These are phyloP conservation scores for Melinaea menophilus DNA, from an alignment of 2,888 invertebrate genomes.

Conservation along the genomic window DNA sequence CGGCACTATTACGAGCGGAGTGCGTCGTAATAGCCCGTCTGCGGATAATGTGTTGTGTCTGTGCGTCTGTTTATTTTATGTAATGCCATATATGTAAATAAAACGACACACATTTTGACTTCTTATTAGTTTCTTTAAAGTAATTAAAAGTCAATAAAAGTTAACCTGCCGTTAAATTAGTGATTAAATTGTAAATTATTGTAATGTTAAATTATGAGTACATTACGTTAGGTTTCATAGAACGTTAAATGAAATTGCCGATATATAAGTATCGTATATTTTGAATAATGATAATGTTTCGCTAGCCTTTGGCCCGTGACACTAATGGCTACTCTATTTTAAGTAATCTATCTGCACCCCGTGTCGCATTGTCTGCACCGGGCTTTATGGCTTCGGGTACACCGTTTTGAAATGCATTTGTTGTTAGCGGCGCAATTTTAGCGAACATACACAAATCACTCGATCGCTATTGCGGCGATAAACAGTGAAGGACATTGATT, in stretches of 20 bases:
- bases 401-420: slow-evolving; percentile 30
- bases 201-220: slow-evolving; percentile 14
- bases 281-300: slow-evolving; percentile 28
- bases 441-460: slow-evolving; percentile 37
- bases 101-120: background rate
- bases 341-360: slow-evolving; percentile 33
- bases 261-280: slow-evolving; percentile 22
- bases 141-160: too few relatives aligned
- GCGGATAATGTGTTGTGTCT: slow-evolving; percentile 43
- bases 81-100: background rate
- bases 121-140: too few relatives aligned
- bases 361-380: slow-evolving; percentile 30
- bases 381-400: slow-evolving; percentile 29
- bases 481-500: slow-evolving; percentile 28
- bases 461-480: slow-evolving; percentile 48
- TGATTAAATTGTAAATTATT: background rate
- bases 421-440: slow-evolving; percentile 28
- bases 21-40: slow-evolving; percentile 41
- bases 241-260: slow-evolving; percentile 20
- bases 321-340: slow-evolving; percentile 34
- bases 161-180: too few relatives aligned
- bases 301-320: slow-evolving; percentile 26
- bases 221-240: slow-evolving; percentile 14
- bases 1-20: slow-evolving; percentile 39
- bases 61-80: slow-evolving; percentile 12